Conservation (phyloP, 2,797 vertebrate genomes). For the Tangara arthus region DNA sequence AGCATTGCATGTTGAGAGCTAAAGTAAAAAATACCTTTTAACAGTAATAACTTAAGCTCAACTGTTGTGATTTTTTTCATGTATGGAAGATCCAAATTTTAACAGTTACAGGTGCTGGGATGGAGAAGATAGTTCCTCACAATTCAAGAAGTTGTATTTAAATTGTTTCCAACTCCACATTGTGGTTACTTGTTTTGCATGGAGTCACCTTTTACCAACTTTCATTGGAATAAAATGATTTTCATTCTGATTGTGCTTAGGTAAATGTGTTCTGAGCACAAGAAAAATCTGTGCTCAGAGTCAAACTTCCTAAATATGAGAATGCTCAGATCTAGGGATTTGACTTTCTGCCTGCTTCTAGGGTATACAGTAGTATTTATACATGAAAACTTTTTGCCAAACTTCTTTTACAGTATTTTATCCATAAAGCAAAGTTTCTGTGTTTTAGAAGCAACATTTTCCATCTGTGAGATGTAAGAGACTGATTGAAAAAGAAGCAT, state of each 20-base stretch:
- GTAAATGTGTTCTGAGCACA: neutral
- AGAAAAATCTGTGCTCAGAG: neutral
- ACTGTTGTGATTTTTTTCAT: neutral
- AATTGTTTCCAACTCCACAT: neutral
- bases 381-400: neutral
- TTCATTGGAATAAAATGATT: neutral
- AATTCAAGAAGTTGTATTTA: neutral
- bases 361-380: neutral
- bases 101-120: neutral
- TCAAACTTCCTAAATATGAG: neutral
- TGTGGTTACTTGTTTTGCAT: neutral
- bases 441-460: neutral
- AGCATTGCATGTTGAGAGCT: accelerated
- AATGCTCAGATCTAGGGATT: neutral
- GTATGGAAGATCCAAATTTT: neutral
- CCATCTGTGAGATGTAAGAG: neutral
- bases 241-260: neutral
- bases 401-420: neutral
- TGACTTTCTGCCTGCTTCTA: neutral
- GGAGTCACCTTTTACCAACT: neutral
- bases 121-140: neutral
- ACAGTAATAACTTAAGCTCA: neutral
- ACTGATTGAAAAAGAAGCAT: neutral
- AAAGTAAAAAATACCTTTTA: neutral
- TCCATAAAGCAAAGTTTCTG: neutral